Conservation (phyloP, 2,113 vertebrate genomes). For the Xiphorhynchus elegans region DNA sequence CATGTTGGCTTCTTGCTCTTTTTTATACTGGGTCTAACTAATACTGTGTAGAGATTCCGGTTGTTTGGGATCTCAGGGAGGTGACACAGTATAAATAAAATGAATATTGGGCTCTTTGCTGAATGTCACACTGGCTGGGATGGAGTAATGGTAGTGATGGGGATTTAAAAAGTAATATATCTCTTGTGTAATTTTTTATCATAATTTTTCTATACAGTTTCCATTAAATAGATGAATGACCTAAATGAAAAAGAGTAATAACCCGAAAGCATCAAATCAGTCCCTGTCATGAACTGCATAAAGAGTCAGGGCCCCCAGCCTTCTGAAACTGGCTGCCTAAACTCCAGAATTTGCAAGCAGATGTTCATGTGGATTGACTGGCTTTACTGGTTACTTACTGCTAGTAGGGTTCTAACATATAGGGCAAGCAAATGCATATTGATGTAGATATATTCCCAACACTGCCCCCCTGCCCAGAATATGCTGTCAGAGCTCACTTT, state of each 20-base stretch:
- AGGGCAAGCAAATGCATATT: neutral
- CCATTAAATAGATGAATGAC: conserved; percentile 60
- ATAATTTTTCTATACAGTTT: conserved; percentile 48
- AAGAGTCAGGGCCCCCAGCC: neutral
- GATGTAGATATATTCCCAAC: neutral
- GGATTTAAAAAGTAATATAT: conserved; percentile 48
- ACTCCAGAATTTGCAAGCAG: neutral
- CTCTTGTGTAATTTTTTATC: conserved; percentile 43
- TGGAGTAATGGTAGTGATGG: neutral
- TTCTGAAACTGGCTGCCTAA: neutral
- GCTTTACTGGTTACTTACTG: neutral
- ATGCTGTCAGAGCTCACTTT: neutral
- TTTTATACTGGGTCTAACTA: neutral
- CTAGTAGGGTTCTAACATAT: neutral
- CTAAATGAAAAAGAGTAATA: conserved; percentile 41
- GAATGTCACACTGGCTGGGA: neutral
- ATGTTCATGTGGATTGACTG: neutral
- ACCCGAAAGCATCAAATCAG: conserved; percentile 38
- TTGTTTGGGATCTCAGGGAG: neutral
- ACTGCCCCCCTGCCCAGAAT: neutral
- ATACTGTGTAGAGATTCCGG: neutral
- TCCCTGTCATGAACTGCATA: conserved; percentile 41
- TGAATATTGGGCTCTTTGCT: neutral
- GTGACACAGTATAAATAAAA: neutral
- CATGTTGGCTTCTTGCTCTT: neutral